Percentiles rank a stretch among this genome's conserved stretches.
Evolutionary conservation across 2,113 vertebrate genomes (phyloP).

Genomic region (Urocynchramus pylzowi): DNA sequence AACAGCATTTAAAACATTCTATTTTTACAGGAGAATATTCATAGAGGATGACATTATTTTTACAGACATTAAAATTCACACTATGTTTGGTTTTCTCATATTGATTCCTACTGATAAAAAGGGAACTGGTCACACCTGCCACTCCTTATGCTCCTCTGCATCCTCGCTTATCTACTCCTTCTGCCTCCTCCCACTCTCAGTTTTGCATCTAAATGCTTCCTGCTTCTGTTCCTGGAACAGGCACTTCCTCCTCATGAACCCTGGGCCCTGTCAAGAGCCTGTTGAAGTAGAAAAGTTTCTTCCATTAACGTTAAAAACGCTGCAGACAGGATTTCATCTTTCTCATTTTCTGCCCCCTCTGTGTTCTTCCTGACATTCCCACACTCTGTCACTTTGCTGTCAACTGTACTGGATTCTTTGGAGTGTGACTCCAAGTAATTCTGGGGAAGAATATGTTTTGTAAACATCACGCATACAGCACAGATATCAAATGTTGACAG

Average conservation of each 20-base stretch:
- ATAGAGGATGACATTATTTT: background rate
- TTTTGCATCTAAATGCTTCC: conserved; percentile 24
- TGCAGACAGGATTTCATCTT: background rate
- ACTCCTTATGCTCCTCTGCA: conserved; percentile 51
- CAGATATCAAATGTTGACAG: background rate
- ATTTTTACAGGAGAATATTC: conserved; percentile 5
- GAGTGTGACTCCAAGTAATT: background rate
- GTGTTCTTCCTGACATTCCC: background rate
- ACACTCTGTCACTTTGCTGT: background rate
- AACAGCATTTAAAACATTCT: background rate
- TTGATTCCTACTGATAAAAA: conserved; percentile 55
- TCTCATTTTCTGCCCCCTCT: background rate
- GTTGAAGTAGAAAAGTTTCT: background rate
- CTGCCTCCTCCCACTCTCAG: conserved; percentile 54
- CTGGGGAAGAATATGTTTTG: background rate
- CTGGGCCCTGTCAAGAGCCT: conserved; percentile 1
- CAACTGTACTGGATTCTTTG: background rate
- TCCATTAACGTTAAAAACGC: background rate
- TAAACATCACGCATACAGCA: background rate
- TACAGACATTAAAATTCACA: conserved; percentile 44
- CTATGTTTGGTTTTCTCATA: conserved; percentile 33
- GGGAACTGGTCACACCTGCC: conserved; percentile 52
- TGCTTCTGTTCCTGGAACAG: conserved; percentile 43
- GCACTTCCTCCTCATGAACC: conserved; percentile 18
- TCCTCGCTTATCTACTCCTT: conserved; percentile 37